Evolutionary conservation across 92 coral and sea anemone species (phyloP).

Genomic region (Epizoanthus rinbou): DNA sequence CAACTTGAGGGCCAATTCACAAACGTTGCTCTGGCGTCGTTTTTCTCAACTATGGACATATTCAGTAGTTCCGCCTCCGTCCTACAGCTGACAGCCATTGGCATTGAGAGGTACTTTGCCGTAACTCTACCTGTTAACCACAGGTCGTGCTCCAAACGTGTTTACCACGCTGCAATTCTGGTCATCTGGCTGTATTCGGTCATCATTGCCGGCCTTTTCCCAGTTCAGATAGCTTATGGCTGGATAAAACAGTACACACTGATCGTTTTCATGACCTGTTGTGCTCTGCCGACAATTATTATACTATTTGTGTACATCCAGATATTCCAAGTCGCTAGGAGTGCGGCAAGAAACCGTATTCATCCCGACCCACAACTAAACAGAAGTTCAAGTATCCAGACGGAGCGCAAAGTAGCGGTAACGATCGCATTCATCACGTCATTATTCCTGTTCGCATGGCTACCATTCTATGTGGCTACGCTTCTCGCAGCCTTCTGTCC

Average conservation of each 20-base stretch:
- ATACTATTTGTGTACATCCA: constrained; percentile 57
- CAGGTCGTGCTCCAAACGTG: constrained; percentile 42
- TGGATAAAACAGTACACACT: constrained; percentile 37
- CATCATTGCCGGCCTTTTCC: constrained; percentile 58
- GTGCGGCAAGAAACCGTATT: constrained; percentile 49
- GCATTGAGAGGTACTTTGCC: constrained; percentile 71
- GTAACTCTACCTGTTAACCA: constrained; percentile 65
- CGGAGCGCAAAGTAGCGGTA: constrained; percentile 62
- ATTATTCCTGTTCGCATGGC: constrained; percentile 70
- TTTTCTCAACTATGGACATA: constrained; percentile 74
- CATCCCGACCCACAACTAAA: constrained; percentile 4
- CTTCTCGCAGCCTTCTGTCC: constrained; percentile 59
- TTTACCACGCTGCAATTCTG: constrained; percentile 56
- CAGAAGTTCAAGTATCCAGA: constrained; percentile 38
- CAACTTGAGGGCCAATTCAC: constrained; percentile 45
- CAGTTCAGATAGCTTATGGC: constrained; percentile 36
- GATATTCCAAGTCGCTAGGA: constrained; percentile 61
- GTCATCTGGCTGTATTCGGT: constrained; percentile 69
- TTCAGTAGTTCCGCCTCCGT: constrained; percentile 80
- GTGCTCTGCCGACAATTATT: constrained; percentile 53
- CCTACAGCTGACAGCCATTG: constrained; percentile 70
- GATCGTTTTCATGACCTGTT: constrained; percentile 54
- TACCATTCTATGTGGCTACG: constrained; percentile 69
- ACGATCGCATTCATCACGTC: constrained; percentile 64
- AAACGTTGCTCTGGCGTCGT: constrained; percentile 39